Conservation (phyloP, 2,888 invertebrate species). For the Dryobota labecula region DNA sequence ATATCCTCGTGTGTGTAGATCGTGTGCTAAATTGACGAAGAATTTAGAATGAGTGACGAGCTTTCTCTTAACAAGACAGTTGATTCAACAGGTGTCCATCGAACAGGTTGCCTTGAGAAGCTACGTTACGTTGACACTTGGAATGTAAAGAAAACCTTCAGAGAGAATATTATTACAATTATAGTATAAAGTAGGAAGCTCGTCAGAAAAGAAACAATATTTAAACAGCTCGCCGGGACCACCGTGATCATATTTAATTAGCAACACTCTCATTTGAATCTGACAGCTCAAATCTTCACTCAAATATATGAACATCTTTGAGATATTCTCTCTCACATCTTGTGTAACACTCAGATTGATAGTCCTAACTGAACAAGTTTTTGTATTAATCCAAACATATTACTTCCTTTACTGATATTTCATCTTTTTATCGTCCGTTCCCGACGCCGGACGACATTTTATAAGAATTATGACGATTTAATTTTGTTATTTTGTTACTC, state of each 20-base stretch:
- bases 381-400: slow-evolving; percentile 67
- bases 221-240: slow-evolving; percentile 58
- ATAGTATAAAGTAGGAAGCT: slow-evolving; percentile 28
- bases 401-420: slow-evolving; percentile 69
- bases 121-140: slow-evolving; percentile 30
- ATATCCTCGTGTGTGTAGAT: slow-evolving; percentile 23
- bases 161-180: slow-evolving; percentile 19
- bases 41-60: slow-evolving; percentile 56
- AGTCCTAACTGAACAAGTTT: slow-evolving; percentile 59
- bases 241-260: slow-evolving; percentile 66
- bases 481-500: slow-evolving; percentile 63
- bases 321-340: slow-evolving; percentile 51
- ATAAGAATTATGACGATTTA: slow-evolving; percentile 66
- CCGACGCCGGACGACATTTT: slow-evolving; percentile 60
- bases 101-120: slow-evolving; percentile 50
- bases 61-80: slow-evolving; percentile 60
- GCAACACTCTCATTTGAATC: slow-evolving; percentile 54
- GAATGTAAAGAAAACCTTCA: slow-evolving; percentile 26
- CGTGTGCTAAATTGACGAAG: slow-evolving; percentile 49
- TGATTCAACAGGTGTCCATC: slow-evolving; percentile 55
- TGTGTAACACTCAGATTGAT: slow-evolving; percentile 62
- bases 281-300: slow-evolving; percentile 55
- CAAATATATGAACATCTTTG: slow-evolving; percentile 58
- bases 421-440: slow-evolving; percentile 66
- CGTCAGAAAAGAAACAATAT: slow-evolving; percentile 61